Evolutionary conservation across 2,888 invertebrate species (phyloP), one percentile per base, ranked within the genome.

Genomic region (Byasa hedistus): DNA sequence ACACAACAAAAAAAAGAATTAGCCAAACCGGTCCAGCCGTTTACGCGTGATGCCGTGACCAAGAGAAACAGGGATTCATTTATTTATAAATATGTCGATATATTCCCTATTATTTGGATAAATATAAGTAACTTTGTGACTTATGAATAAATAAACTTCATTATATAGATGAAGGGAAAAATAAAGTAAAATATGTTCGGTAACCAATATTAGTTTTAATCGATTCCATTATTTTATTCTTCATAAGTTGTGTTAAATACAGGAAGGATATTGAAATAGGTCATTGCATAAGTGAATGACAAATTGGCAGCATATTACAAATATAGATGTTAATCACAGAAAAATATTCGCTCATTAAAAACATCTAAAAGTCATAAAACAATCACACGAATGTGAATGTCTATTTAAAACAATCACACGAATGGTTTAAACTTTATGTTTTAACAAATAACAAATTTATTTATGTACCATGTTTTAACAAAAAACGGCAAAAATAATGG

Each of bases 151-250:
- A 15, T 44, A 44, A 3, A 17, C 0, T 44, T 15, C 19, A 17
- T 17, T 15, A 44, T 17, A 19, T 12, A 15, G 4, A 15, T 15
- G 4, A 44, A 19, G 4, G 52, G n/a, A 8, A 48, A 59, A n/a
- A 23, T 54, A 3, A 21, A 21, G 27, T 32, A 61, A 23, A 64
- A 59, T 51, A 24, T 2, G 57, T 69, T 79, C 77, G 79, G 84
- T 87, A 87, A 86, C 83, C 81, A 82, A 79, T 80, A 79, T 79
- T 77, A 77, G 71, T 71, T 84, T 83, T 83, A 81, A 76, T 84
- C 70, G 69, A 71, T 75, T 75, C 74, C 79, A 77, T 79, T 78
- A 77, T 75, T 75, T 69, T 36, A 71, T 74, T 69, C 70, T 75
- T 74, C 68, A 71, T 73, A 73, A 76, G 71, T 72, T 72, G 70